Conservation (phyloP, 64 coral and sea anemone species). For the Dendrophyllia cribrosa region DNA sequence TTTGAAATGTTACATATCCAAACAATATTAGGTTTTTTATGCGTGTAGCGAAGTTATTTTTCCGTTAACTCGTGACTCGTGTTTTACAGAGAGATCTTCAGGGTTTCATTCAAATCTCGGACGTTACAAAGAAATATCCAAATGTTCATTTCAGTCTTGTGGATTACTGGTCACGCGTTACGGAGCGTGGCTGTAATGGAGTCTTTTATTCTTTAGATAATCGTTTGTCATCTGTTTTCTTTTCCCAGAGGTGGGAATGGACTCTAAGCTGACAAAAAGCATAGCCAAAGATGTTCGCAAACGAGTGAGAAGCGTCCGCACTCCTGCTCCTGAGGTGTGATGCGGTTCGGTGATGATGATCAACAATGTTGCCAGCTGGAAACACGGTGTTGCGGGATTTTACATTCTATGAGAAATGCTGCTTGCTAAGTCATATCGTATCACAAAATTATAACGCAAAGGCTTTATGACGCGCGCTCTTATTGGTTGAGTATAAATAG, state of each 20-base stretch:
- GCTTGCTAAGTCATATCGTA: background rate
- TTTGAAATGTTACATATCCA: too few relatives aligned
- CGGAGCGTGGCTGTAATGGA: too few relatives aligned
- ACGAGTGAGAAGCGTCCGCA: slow-evolving; percentile 45
- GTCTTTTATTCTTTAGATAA: background rate
- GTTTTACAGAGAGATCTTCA: too few relatives aligned
- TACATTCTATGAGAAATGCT: background rate
- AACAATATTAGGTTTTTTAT: too few relatives aligned
- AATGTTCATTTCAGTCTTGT: too few relatives aligned
- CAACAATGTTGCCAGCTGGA: background rate
- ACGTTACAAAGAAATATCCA: too few relatives aligned
- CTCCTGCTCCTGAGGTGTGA: slow-evolving; percentile 40
- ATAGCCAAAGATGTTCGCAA: slow-evolving; percentile 88
- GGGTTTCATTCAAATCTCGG: too few relatives aligned
- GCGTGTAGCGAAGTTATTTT: too few relatives aligned
- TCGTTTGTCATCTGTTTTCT: background rate
- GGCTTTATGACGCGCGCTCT: too few relatives aligned
- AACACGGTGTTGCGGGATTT: background rate
- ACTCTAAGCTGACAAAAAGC: slow-evolving; percentile 70
- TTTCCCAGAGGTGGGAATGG: slow-evolving; percentile 78
- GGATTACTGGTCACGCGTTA: too few relatives aligned
- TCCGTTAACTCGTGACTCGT: too few relatives aligned
- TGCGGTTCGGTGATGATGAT: background rate
- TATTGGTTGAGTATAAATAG: background rate
- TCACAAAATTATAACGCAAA: background rate